Conservation (phyloP, 2,113 vertebrate species). For the human region DNA sequence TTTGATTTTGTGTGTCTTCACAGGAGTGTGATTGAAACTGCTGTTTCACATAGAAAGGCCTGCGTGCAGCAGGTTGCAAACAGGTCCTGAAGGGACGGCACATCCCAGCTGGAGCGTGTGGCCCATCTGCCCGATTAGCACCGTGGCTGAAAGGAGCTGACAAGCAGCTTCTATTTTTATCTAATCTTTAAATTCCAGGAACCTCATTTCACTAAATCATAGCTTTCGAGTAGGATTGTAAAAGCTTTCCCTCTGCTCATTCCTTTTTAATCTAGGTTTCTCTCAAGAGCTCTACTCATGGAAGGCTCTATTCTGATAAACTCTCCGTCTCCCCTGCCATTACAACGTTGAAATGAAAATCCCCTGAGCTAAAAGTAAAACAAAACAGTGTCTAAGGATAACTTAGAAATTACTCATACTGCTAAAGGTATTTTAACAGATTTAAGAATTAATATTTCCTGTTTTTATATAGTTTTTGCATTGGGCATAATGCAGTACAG, state of each 20-base stretch:
- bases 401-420: background rate
- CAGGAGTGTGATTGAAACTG: constrained; percentile 16
- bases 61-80: background rate
- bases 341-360: background rate
- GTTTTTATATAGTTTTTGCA: background rate
- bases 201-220: constrained; percentile 63
- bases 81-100: constrained; percentile 18
- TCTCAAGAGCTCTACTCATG: background rate
- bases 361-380: background rate
- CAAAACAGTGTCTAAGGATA: background rate
- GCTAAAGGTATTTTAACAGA: background rate
- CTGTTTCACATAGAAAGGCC: background rate
- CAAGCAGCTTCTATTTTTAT: constrained; percentile 69
- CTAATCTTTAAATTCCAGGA: constrained; percentile 62
- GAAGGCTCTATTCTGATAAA: background rate
- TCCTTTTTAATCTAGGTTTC: constrained; percentile 28
- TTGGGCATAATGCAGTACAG: background rate
- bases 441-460: background rate
- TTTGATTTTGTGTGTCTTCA: background rate
- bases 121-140: constrained; percentile 34
- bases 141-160: constrained; percentile 46
- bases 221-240: background rate
- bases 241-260: constrained; percentile 32
- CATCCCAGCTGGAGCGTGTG: background rate
- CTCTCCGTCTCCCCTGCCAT: background rate